These are phyloP conservation scores for Nycticryphes semicollaris DNA, from an alignment of 2,113 vertebrate species.

Conservation along the genomic window DNA sequence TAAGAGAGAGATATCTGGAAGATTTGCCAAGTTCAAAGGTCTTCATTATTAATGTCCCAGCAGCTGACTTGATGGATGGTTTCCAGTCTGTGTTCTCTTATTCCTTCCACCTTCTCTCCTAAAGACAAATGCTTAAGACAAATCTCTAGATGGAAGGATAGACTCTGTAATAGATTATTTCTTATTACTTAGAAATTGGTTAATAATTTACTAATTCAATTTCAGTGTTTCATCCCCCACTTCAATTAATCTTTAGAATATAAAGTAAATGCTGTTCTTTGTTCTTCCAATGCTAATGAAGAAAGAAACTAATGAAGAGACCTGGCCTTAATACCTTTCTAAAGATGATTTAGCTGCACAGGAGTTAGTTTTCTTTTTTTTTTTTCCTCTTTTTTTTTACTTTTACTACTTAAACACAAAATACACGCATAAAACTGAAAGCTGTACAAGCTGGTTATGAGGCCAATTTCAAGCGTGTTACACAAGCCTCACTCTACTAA, in stretches of 20 bases:
- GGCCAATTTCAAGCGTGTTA: neutral
- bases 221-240: conserved; percentile 17
- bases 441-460: neutral
- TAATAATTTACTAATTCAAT: conserved; percentile 69
- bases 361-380: neutral
- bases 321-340: conserved; percentile 29
- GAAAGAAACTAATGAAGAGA: conserved; percentile 35
- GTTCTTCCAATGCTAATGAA: conserved; percentile 45
- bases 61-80: conserved; percentile 40
- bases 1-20: conserved; percentile 12
- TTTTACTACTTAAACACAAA: neutral
- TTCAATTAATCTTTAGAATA: conserved; percentile 56
- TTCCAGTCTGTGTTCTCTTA: neutral
- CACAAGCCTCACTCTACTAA: neutral
- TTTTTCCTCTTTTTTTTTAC: conserved; percentile 22
- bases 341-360: neutral
- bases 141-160: conserved; percentile 24
- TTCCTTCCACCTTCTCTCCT: conserved; percentile 17
- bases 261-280: conserved; percentile 59
- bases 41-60: conserved; percentile 43
- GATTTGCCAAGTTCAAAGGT: conserved; percentile 50
- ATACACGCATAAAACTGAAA: neutral
- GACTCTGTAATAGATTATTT: conserved; percentile 54
- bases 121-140: conserved; percentile 52
- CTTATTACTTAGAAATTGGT: conserved; percentile 65